Base-by-base conservation (phyloP, 2,113 vertebrate genomes). In the Mixornis gularis region DNA sequence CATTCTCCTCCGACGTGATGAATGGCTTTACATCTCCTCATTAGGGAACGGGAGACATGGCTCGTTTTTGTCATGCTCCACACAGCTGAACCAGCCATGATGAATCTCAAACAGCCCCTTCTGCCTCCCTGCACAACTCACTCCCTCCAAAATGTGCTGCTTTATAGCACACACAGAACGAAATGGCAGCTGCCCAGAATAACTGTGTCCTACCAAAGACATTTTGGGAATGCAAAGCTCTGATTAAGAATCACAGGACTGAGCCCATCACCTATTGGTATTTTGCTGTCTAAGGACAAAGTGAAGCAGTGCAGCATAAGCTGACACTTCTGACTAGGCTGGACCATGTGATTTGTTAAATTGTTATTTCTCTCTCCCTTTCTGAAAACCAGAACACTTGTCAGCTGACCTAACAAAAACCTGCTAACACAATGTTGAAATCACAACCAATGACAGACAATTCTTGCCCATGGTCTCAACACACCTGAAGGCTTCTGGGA, bases 21-120 rank as follows among this genome's bases (percentile, higher is more conserved):
- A 95, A 95, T 77, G 63, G 91, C 79, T 92, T 72, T n/a, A n/a
- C 92, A 89, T 91, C 87, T 85, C 8, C 94, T 87, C 89, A 91
- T 70, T 69, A 92, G 94, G 52, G 77, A 14, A 14, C 91, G 77
- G 92, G 27, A 92, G 87, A 87, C 89, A 82, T 81, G 86, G 59
- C 78, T 89, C 12, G 3, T 56, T 92, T 89, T 89, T 92, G 93
- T 95, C 90, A 72, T 48, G 82, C 85, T 17, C 79, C 12, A 73
- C 79, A 55, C 85, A 94, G 89, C 88, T 92, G 85, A 91, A 73
- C 21, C 44, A 80, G 92, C 59, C 87, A 60, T 32, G 77, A 24
- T 60, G 90, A 85, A 93, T 78, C 59, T 56, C 85, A 90, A 94
- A 24, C 48, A 95, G 93, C 40, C 56, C n/a, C 69, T 91, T 66